These are phyloP conservation scores for Ips typographus DNA, from an alignment of 1,140 invertebrate species.

Conservation along the genomic window DNA sequence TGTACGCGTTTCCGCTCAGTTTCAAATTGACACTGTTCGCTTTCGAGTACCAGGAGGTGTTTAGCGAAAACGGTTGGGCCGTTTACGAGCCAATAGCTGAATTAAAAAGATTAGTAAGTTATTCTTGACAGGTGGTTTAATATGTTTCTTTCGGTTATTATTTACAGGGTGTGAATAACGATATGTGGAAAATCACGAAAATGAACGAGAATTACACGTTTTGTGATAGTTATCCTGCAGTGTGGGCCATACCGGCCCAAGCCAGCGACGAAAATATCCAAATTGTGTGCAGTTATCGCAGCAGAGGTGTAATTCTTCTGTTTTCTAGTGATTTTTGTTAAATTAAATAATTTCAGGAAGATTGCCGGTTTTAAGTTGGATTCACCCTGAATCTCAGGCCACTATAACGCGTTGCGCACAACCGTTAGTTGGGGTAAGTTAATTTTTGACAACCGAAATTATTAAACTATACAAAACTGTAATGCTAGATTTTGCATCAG, in stretches of 20 bases:
- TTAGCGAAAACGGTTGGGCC: constrained; percentile 91
- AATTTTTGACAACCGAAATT: background rate
- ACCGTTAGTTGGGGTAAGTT: constrained; percentile 79
- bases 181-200: constrained; percentile 94
- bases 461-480: too few species aligned
- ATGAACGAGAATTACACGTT: constrained; percentile 94
- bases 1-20: constrained; percentile 92
- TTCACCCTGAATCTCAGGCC: constrained; percentile 94
- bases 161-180: constrained; percentile 84
- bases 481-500: too few species aligned
- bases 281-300: constrained; percentile 83
- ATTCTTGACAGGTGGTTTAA: too few species aligned
- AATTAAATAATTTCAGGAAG: constrained; percentile 51
- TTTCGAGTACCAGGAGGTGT: constrained; percentile 85
- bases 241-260: constrained; percentile 87
- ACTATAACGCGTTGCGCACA: constrained; percentile 95
- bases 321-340: background rate
- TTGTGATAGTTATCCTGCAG: constrained; percentile 94
- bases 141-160: background rate
- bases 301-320: constrained; percentile 59
- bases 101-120: constrained; percentile 82
- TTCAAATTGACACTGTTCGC: constrained; percentile 86
- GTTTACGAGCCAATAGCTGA: constrained; percentile 95
- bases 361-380: constrained; percentile 94
- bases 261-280: constrained; percentile 86